These are phyloP conservation scores for Eledona agricola DNA, from an alignment of 2,888 invertebrate genomes.

Conservation along the genomic window DNA sequence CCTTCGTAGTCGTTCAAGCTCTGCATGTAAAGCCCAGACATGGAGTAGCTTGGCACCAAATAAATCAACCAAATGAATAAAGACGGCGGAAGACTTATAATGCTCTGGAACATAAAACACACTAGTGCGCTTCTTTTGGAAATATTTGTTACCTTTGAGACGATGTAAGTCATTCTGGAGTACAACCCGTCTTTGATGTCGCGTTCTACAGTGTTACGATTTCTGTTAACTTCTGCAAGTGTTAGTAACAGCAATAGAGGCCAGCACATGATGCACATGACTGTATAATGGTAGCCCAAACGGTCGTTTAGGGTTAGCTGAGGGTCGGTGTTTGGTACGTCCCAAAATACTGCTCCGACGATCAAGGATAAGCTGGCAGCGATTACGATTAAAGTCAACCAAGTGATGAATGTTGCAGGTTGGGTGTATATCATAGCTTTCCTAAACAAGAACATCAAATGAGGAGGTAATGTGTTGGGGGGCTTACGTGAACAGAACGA, in stretches of 20 bases:
- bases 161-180: constrained; percentile 78
- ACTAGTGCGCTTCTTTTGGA: constrained; percentile 2
- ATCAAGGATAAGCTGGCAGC: constrained; percentile 84
- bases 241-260: constrained; percentile 76
- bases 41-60: constrained; percentile 86
- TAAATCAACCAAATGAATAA: constrained; percentile 84
- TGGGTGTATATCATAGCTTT: constrained; percentile 82
- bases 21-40: constrained; percentile 84
- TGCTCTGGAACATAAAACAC: constrained; percentile 67
- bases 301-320: constrained; percentile 79
- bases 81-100: constrained; percentile 81
- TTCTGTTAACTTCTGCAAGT: constrained; percentile 66
- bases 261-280: constrained; percentile 81
- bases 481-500: constrained; percentile 72
- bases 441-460: constrained; percentile 58
- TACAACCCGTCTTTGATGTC: constrained; percentile 85
- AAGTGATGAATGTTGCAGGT: constrained; percentile 82
- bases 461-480: not conserved
- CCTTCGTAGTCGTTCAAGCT: constrained; percentile 72
- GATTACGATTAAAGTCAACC: constrained; percentile 80
- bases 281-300: constrained; percentile 86
- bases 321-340: constrained; percentile 79
- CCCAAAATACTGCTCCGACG: constrained; percentile 90
- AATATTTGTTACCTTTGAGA: constrained; percentile 82
- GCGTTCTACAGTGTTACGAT: constrained; percentile 75